Conservation (phyloP, 1,140 invertebrate species). For the Euwallacea similis region DNA sequence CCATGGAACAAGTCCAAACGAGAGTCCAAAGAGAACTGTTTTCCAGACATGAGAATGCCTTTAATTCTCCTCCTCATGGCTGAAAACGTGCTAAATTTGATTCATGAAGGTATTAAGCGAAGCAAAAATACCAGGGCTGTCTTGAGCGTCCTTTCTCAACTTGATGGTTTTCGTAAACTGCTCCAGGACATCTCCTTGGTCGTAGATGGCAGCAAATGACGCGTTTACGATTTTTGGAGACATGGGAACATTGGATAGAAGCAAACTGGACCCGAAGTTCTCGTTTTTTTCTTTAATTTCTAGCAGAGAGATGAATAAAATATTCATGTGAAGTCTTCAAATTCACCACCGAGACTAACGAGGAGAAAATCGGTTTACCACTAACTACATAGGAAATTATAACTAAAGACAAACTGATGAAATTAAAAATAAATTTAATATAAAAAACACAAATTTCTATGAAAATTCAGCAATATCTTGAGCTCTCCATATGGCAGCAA, state of each 20-base stretch:
- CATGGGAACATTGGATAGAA: conserved; percentile 93
- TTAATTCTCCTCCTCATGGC: conserved; percentile 80
- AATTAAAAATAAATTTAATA: too few relatives aligned
- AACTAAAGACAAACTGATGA: not conserved
- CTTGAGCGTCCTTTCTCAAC: conserved; percentile 67
- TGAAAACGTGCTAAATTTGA: conserved; percentile 36
- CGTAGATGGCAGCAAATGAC: conserved; percentile 93
- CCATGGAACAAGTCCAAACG: conserved; percentile 87
- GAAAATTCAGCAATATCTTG: too few relatives aligned
- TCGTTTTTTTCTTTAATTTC: conserved; percentile 65
- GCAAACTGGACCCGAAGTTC: conserved; percentile 88
- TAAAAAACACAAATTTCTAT: too few relatives aligned
- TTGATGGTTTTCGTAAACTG: conserved; percentile 76
- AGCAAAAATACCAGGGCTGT: conserved; percentile 71
- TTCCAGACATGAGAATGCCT: conserved; percentile 86
- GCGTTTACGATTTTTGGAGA: conserved; percentile 97
- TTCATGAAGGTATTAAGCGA: not conserved
- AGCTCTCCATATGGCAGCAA: too few relatives aligned
- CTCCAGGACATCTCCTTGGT: conserved; percentile 80
- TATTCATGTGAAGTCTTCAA: not conserved
- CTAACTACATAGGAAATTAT: not conserved
- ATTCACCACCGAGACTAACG: not conserved
- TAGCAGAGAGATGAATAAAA: not conserved
- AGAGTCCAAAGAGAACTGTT: conserved; percentile 87
- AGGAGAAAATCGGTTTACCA: not conserved